Evolutionary conservation across 2,797 vertebrate genomes (phyloP).

Genomic region (Gymnoscopelus braueri): DNA sequence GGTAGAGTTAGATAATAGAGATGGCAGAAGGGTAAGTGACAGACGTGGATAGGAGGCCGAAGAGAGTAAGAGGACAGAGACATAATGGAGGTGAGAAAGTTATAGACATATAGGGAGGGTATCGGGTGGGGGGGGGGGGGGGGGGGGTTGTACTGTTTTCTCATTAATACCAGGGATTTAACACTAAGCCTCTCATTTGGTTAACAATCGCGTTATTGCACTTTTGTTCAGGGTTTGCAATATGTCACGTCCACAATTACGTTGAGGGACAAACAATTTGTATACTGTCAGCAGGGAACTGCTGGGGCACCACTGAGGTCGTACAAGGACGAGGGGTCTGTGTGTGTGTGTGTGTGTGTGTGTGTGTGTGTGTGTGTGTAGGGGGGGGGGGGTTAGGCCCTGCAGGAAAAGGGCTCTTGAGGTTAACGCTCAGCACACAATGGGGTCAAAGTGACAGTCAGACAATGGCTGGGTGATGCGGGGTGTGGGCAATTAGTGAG

Average conservation of each 20-base stretch:
- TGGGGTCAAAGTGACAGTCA: conserved; percentile 9
- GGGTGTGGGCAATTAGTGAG: conserved; percentile 4
- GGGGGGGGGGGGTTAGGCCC: background rate
- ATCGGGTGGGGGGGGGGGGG: too few relatives aligned
- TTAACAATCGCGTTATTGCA: background rate
- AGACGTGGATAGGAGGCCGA: too few relatives aligned
- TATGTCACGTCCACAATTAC: background rate
- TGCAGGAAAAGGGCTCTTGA: conserved; percentile 5
- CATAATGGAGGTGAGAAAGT: too few relatives aligned
- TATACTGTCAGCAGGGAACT: background rate
- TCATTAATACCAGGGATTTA: background rate
- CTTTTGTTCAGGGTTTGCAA: background rate
- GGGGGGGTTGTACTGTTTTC: too few relatives aligned
- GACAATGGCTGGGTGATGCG: background rate
- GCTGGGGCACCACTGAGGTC: background rate
- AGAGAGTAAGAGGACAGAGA: too few relatives aligned
- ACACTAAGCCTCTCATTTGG: background rate
- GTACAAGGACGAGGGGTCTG: too few relatives aligned
- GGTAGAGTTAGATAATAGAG: too few relatives aligned
- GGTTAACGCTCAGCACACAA: conserved; percentile 8
- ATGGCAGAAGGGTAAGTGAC: too few relatives aligned
- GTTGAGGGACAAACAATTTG: conserved; percentile 4
- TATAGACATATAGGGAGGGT: too few relatives aligned
- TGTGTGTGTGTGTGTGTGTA: too few relatives aligned
- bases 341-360: too few relatives aligned